Base-by-base conservation (phyloP, 2,888 invertebrate species). In the Ethmia dodecea region DNA sequence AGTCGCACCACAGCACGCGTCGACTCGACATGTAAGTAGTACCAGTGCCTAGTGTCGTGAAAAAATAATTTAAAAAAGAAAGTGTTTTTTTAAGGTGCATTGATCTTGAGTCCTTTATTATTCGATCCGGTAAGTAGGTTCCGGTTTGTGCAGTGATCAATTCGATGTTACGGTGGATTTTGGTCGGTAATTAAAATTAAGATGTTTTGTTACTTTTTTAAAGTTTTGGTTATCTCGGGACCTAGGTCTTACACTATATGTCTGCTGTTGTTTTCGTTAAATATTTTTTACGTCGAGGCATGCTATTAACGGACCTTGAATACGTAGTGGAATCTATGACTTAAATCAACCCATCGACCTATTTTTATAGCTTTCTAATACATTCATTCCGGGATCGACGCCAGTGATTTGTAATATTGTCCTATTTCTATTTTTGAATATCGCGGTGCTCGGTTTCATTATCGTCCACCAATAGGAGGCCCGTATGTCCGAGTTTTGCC, bases 21-120 rank as follows among this genome's bases (percentile, higher is more conserved):
- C 86, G 86, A 84, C 84, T 86, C 86, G 80, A 84, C 80, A 86
- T 84, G 86, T 86, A 86, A 86, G 86, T 86, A 86, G 59, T 63
- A 58, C 60, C 56, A 30, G 64, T 70, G 77, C 75, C 49, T 52
- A 71, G 77, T 79, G 78, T 61, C 67, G 74, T 75, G 74, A 65
- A 65, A 54, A 56, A 54, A 55, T 43, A 41, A 20, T 13, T 14
- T 24, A 25, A 34, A 25, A 40, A 42, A 20, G 26, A 35, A 52
- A 69, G 69, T 72, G 71, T 50, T 64, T 60, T 61, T 66, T 59
- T 66, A 64, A 68, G 61, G 76, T 78, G 75, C 61, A 65, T 71
- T 68, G 62, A 55, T 69, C 64, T 67, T 58, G 49, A 26, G 57
- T 40, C 45, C 41, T 36, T 47, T 48, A 35, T 37, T 37, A n/a